Evolutionary conservation across 37 sponge, comb jelly and placozoan species (phyloP), one percentile per base, ranked within the genome.

Genomic region (Halichondria panicea): DNA sequence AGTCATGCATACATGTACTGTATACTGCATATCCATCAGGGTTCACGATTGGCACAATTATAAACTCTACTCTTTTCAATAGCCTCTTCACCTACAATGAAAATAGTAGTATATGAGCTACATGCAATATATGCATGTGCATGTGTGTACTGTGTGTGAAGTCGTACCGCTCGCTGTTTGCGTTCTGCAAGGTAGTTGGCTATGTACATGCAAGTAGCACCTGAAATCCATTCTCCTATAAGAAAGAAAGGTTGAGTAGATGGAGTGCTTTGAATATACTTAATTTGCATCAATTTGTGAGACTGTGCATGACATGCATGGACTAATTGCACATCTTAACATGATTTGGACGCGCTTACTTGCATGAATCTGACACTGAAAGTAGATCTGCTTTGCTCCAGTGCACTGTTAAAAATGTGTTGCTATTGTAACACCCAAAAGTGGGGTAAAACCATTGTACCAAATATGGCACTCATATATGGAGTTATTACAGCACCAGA

Each of bases 141-240:
- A n/a, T n/a, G n/a, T n/a, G n/a, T n/a, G n/a, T n/a, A n/a, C n/a
- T n/a, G n/a, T n/a, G n/a, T n/a, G n/a, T n/a, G n/a, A n/a, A 48
- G 28, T 7, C 43, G 36, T 77, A 89, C 94, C 53, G 39, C 31
- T 38, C 60, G 31, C 36, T 82, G 53, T 19, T 61, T 71, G 63
- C 72, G 71, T 36, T 81, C 74, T 0, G 43, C 70, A 3, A 92
- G 68, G 37, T 78, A 88, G 53, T 63, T 61, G 12, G 84, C 85
- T 34, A 92, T 66, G 52, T 80, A 93, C 80, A 74, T 81, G 62
- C 94, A 93, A 5, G 77, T 78, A 35, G 91, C 87, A 38, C 94
- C 94, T 80, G 85, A 83, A 44, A 93, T 86, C 94, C 94, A 93
- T 52, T 93, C 94, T 48, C 94, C 94, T 93, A 31, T 21, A 11